Evolutionary conservation across 1,140 invertebrate genomes (phyloP), one percentile per base, ranked within the genome.

Genomic region (Panagrolaimus sp.): DNA sequence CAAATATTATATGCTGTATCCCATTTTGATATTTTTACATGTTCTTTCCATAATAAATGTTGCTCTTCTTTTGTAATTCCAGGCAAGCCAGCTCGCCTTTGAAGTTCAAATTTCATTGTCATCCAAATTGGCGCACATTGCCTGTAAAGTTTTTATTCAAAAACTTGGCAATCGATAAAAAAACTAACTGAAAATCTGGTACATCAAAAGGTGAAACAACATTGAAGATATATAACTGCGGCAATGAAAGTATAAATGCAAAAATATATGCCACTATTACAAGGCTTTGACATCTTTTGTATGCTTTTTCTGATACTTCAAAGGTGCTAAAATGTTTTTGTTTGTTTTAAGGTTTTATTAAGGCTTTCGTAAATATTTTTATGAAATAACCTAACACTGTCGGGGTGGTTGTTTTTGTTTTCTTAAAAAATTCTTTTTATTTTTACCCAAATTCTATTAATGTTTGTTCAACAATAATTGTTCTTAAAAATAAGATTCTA

Each of bases 221-320:
- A 58, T 69, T 28, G 81, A 69, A 63, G 81, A 77, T 38, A 76
- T 83, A 79, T 79, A 81, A 24, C 79, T 72, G 17, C 76, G 79
- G 80, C n/a, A 80, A n/a, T 43, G 70, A 73, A 24, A 82, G 65
- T 2, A 81, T 43, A 52, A 76, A 74, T 10, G 79, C 80, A 28
- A 67, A 74, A 14, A 77, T 58, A 78, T 80, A 81, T 38, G 78
- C 78, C 17, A 70, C 71, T 38, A 55, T 48, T 12, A 80, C 47
- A 69, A 80, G 71, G 17, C 67, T 72, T 62, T 71, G 67, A 66
- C 75, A 73, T 64, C 79, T 43, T 24, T 67, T 65, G 47, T 79
- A 73, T 14, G 78, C 72, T 46, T 58, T 65, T 24, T 67, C 70
- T 15, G 75, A 75, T 12, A 75, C 71, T 45, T 71, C 78, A 15